Conservation (phyloP, 2,113 vertebrate species). For the Onychostruthus taczanowskii region DNA sequence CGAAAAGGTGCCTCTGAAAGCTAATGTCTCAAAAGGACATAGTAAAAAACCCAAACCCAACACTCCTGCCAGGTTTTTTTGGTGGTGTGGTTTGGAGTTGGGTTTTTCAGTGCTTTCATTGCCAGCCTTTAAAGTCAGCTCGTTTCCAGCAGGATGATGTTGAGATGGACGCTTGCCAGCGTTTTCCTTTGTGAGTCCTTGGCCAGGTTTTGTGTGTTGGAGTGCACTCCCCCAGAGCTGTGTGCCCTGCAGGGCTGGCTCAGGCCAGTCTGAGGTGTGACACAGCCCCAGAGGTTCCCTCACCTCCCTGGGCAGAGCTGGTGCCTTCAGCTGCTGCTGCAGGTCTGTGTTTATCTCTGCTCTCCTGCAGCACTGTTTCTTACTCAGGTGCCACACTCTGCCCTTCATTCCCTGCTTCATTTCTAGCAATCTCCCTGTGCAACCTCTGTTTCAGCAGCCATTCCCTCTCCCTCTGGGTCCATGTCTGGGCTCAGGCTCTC, state of each 20-base stretch:
- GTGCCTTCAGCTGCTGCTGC: not conserved
- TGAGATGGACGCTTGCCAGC: not conserved
- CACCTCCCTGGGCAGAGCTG: not conserved
- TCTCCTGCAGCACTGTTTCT: not conserved
- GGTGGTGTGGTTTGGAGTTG: not conserved
- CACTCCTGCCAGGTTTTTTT: not conserved
- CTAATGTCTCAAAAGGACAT: not conserved
- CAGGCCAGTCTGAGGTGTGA: not conserved
- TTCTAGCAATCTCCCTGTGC: not conserved
- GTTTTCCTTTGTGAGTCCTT: not conserved
- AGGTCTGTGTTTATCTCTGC: conserved; percentile 24
- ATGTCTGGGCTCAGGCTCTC: not conserved
- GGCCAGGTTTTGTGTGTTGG: not conserved
- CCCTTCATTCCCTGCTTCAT: not conserved
- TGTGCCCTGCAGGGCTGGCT: not conserved
- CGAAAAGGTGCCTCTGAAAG: conserved; percentile 25
- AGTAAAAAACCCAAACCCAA: rapidly evolving
- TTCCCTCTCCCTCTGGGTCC: not conserved
- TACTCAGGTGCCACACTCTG: not conserved
- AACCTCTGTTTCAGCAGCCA: not conserved
- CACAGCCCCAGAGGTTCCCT: not conserved
- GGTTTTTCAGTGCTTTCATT: not conserved
- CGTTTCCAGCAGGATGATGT: not conserved
- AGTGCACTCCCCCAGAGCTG: not conserved
- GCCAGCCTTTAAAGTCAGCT: not conserved